Evolutionary conservation across 2,797 vertebrate species (phyloP), one percentile per base, ranked within the genome.

Genomic region (Caiman crocodilus): DNA sequence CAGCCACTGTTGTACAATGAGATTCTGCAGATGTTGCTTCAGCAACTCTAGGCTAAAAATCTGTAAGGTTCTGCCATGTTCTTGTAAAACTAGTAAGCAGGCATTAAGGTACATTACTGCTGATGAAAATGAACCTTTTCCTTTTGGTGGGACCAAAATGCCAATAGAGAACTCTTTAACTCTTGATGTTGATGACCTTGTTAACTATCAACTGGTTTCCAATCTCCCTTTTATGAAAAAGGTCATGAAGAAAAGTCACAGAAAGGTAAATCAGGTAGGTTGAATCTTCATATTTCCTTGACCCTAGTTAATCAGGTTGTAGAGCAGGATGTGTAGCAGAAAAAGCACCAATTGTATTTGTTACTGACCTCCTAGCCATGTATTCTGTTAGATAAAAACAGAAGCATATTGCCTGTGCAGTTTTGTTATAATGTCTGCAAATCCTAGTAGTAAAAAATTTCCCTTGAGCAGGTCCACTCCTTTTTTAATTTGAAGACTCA

Each of bases 401-500:
- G 42, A 50, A 50, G 42, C 42, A 50, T 10, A 50, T 10, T 42
- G 42, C 42, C 42, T 50, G 42, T 50, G 42, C 10, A 50, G 42
- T 81, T 90, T 88, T 76, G 21, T 65, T 87, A 35, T 90, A 65
- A 25, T 83, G 91, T 75, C 75, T 88, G 76, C 65, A 79, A 89
- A 76, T 94, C 79, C 55, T 57, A 87, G 75, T 57, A 88, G 86
- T 17, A 82, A 8, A 76, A 16, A 60, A 55, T 60, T 77, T 21
- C 14, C 75, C 67, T 85, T 77, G 89, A 94, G 60, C n/a, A 73
- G 28, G 60, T 95, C 64, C n/a, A 64, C 76, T 95, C 78, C 42
- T 88, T 78, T 76, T 88, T 32, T 82, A 77, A 84, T 78, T 63
- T 90, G 73, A 92, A 87, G 90, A 88, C 75, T 88, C 80, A 76